phyloP scores from a whole-genome alignment of 2,888 invertebrate genomes.

The Callosobruchus maculatus region DNA sequence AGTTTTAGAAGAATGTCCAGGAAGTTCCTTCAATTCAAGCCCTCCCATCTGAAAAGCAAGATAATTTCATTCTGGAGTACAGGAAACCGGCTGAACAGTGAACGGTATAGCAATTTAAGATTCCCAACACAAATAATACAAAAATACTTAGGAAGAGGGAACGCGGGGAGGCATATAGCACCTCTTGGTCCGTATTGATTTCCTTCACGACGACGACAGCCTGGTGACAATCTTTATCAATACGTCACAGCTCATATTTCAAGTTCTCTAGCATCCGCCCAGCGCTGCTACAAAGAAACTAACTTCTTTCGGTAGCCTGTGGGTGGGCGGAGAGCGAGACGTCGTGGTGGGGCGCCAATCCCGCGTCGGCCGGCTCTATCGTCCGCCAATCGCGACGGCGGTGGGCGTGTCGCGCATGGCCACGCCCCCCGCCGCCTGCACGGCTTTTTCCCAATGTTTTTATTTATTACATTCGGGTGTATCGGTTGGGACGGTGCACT shows the following conservation, averaged over 20 bases:
- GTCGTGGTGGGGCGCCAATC: conserved; percentile 42
- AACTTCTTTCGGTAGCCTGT: conserved; percentile 48
- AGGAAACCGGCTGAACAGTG: too few relatives aligned
- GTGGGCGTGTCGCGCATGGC: conserved; percentile 51
- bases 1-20: too few relatives aligned
- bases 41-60: too few relatives aligned
- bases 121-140: too few relatives aligned
- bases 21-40: too few relatives aligned
- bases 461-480: conserved; percentile 72
- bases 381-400: conserved; percentile 54
- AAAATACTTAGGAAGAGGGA: neutral
- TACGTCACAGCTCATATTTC: conserved; percentile 55
- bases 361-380: conserved; percentile 28
- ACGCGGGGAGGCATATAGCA: conserved; percentile 23
- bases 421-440: conserved; percentile 44
- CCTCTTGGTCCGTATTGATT: conserved; percentile 47
- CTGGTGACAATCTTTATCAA: conserved; percentile 67
- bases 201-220: conserved; percentile 58
- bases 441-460: conserved; percentile 59
- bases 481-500: conserved; percentile 55
- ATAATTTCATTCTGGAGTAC: too few relatives aligned
- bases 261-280: conserved; percentile 52
- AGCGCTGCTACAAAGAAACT: conserved; percentile 59
- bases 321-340: conserved; percentile 34
- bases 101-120: too few relatives aligned